Conservation (phyloP, 2,888 invertebrate species). For the Neria commutata region DNA sequence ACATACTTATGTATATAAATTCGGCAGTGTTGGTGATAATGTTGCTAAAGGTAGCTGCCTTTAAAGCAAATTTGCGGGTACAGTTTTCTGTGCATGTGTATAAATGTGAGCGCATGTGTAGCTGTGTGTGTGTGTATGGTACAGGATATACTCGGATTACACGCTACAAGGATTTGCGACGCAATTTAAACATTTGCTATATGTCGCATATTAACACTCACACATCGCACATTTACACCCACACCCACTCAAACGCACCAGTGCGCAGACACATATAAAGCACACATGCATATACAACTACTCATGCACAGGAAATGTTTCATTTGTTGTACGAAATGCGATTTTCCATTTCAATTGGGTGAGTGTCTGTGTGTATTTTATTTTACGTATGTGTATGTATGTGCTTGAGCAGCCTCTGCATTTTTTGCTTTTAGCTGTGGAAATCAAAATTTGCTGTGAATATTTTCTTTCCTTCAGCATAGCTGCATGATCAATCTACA, state of each 20-base stretch:
- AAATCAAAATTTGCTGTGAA: not conserved
- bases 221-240: not conserved
- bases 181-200: not conserved
- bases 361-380: not conserved
- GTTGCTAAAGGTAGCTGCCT: no score
- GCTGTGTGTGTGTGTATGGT: no score
- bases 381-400: no score
- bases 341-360: not conserved
- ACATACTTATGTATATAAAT: no score
- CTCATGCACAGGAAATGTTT: not conserved
- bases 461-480: no score
- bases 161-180: not conserved
- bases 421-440: no score
- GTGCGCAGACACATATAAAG: not conserved
- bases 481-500: not conserved
- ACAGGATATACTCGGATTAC: not conserved
- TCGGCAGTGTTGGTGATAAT: no score
- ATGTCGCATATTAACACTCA: not conserved
- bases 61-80: no score
- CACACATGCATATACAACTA: not conserved
- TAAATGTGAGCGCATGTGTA: no score
- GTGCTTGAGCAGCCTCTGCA: no score
- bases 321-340: conserved; percentile 1
- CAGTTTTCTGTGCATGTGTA: not conserved
- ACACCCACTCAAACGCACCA: not conserved